phyloP scores from a whole-genome alignment of 2,797 vertebrate genomes.

The Menidia menidia region DNA sequence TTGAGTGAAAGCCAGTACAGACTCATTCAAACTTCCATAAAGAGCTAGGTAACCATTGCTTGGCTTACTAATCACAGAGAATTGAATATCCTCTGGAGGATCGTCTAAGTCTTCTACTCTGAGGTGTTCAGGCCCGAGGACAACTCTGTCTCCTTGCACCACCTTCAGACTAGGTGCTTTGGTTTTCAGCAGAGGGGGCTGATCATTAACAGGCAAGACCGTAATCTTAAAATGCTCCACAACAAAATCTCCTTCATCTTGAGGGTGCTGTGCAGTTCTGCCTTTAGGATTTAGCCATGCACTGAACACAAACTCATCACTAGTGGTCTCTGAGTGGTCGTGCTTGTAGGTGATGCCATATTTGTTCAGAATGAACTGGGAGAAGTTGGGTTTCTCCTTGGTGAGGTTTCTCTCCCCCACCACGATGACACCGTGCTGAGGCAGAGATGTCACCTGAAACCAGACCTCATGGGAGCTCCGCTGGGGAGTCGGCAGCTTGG shows the following conservation, averaged over 20 bases:
- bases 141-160: slow-evolving; percentile 84
- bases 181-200: slow-evolving; percentile 89
- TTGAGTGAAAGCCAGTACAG: slow-evolving; percentile 87
- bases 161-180: slow-evolving; percentile 85
- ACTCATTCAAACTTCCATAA: slow-evolving; percentile 73
- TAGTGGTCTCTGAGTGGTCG: slow-evolving; percentile 88
- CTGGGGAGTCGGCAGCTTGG: slow-evolving; percentile 83
- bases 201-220: slow-evolving; percentile 88
- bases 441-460: slow-evolving; percentile 89
- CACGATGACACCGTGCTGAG: slow-evolving; percentile 85
- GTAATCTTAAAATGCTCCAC: slow-evolving; percentile 90
- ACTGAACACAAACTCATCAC: slow-evolving; percentile 87
- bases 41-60: slow-evolving; percentile 90
- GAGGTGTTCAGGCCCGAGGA: slow-evolving; percentile 84
- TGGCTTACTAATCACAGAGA: slow-evolving; percentile 85
- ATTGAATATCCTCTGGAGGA: slow-evolving; percentile 86
- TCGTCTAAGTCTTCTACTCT: slow-evolving; percentile 90
- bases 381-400: slow-evolving; percentile 90
- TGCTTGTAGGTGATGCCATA: slow-evolving; percentile 89
- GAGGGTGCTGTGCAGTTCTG: slow-evolving; percentile 80
- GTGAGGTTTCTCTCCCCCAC: slow-evolving; percentile 90
- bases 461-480: slow-evolving; percentile 87
- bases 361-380: slow-evolving; percentile 88
- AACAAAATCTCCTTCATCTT: slow-evolving; percentile 76
- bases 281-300: slow-evolving; percentile 89